Base-by-base conservation (phyloP, 2,888 invertebrate species). In the Eledona agricola region DNA sequence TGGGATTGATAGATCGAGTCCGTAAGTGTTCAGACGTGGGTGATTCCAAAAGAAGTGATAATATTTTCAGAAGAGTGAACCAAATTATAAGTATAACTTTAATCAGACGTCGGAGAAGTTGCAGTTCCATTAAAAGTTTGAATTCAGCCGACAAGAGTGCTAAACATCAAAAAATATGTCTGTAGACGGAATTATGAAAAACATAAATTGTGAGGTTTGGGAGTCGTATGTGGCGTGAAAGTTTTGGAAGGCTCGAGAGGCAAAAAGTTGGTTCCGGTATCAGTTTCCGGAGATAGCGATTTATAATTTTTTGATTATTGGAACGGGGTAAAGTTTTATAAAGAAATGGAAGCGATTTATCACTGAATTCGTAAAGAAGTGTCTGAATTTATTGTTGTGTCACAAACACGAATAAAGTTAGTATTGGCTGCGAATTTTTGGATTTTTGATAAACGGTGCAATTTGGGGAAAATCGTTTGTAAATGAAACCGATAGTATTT, bases 341-440 rank as follows among this genome's bases (percentile, higher is more conserved):
- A 2, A 16, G 26, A 17, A 28, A 40, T 28, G 4, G 11, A 17
- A 7, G 19, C 10, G 28, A 40, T 28, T 28, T 40, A 40, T 40
- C 15, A 25, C 38, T 38, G 28, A 28, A 40, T 40, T 28, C 26
- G 19, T 40, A 28, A 40, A 28, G 28, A 40, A 19, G 40, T 40
- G 40, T 40, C 15, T 16, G 23, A 15, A 40, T 26, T 40, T 40
- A 40, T 28, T 40, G 40, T 40, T 26, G 40, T 40, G 40, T 17
- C 40, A 28, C 7, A 28, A 12, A 11, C 40, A 40, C 28, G 28
- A 40, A 40, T 40, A 40, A 40, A 28, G 28, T 28, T 28, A 11
- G 20, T 28, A 40, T 40, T 40, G 40, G 28, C 12, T 26, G 16
- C 17, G 7, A 40, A 40, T 40, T 23, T 2, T 4, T 7, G 6